Evolutionary conservation across 2,797 vertebrate species (phyloP).

Genomic region (Cacajao melanocephalus): DNA sequence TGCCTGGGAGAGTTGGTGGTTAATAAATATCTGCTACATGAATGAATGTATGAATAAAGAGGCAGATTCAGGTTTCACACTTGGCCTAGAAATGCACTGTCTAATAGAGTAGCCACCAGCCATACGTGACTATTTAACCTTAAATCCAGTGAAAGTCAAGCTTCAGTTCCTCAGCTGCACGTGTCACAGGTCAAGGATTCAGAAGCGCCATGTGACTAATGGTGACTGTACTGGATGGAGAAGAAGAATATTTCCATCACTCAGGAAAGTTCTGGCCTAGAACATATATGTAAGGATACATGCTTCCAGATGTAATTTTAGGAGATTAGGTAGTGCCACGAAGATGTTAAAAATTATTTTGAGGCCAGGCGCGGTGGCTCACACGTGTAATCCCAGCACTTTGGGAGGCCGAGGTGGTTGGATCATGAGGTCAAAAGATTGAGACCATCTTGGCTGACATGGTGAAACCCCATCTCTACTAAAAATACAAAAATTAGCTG

Average conservation of each 20-base stretch:
- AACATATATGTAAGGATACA: background rate
- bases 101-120: background rate
- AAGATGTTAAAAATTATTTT: background rate
- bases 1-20: background rate
- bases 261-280: background rate
- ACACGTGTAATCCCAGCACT: no score
- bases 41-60: background rate
- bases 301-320: background rate
- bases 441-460: no score
- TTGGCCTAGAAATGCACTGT: background rate
- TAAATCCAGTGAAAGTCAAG: background rate
- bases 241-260: background rate
- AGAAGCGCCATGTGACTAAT: background rate
- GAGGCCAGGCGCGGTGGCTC: background rate
- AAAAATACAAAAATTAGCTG: no score
- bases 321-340: background rate
- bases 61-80: background rate
- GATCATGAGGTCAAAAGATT: no score
- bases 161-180: background rate
- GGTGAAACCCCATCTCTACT: no score
- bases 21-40: background rate
- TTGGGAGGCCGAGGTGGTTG: no score
- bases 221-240: background rate
- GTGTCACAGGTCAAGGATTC: background rate
- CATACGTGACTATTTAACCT: background rate